Evolutionary conservation across 1,140 invertebrate species (phyloP), one percentile per base, ranked within the genome.

Genomic region (Gonioctena quinquepunctata): DNA sequence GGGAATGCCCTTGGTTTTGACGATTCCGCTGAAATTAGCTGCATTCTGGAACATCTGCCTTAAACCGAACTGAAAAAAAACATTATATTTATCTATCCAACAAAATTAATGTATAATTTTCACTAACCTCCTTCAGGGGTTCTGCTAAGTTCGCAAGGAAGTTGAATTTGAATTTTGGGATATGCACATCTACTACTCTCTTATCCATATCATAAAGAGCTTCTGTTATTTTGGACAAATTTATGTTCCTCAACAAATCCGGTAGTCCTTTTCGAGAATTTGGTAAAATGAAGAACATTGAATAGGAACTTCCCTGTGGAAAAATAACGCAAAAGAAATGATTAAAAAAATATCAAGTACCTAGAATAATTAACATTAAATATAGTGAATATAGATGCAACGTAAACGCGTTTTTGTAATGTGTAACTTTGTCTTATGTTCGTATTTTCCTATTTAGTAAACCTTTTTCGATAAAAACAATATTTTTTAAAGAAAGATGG

Each of bases 121-220:
- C 11, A 74, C 74, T 84, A 84, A 92, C 91, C 82, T 89, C 83
- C 74, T 84, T 84, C 3, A 95, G 82, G 23, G 88, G 81, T 0
- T 87, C 80, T 48, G 90, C 88, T 26, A 94, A 81, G 26, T 89
- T 84, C 11, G 88, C 86, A 19, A 88, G 86, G 62, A 88, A 89
- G 52, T 92, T 89, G 69, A 94, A 91, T 73, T 90, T 88, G 79
- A 95, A 95, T 79, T 91, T 93, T 0, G 94, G 94, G 4, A 96
- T 79, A 8, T 81, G 85, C 0, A 95, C 86, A 18, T 89, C 86
- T 0, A 94, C 87, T 2, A 85, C 79, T 0, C 83, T 76, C 59
- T 88, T 85, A 48, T 88, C 83, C 84, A 93, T 87, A 1, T 86
- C 77, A 76, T 86, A 84, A 27, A 90, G 77, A 33, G 88, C 84